phyloP scores from a whole-genome alignment of 2,888 invertebrate genomes.

The Cheilosia vernalis region DNA sequence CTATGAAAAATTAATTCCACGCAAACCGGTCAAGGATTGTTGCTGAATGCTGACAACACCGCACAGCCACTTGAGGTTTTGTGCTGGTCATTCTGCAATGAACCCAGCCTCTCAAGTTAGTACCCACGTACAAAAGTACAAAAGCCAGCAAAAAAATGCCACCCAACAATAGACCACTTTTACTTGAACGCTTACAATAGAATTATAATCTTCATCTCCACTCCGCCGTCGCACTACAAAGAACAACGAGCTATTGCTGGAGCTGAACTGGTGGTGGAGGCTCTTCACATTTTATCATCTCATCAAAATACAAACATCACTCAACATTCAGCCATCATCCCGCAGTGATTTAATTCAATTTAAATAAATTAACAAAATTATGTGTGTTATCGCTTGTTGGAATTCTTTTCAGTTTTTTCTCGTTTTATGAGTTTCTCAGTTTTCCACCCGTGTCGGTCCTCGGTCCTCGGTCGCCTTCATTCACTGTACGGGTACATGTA shows the following conservation, averaged over 20 bases:
- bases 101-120: not conserved
- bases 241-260: not conserved
- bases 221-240: not conserved
- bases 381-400: slow-evolving; percentile 34
- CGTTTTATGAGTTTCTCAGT: not conserved
- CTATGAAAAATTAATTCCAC: not conserved
- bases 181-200: slow-evolving; percentile 37
- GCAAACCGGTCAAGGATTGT: slow-evolving; percentile 25
- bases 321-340: slow-evolving; percentile 42
- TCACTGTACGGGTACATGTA: not conserved
- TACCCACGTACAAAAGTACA: not conserved
- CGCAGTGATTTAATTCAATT: slow-evolving; percentile 73
- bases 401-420: slow-evolving; percentile 14
- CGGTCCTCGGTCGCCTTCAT: not conserved
- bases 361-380: slow-evolving; percentile 69
- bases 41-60: not conserved
- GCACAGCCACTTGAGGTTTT: not conserved
- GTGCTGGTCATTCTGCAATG: not conserved
- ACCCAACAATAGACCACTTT: slow-evolving; percentile 33
- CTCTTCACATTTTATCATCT: slow-evolving; percentile 29
- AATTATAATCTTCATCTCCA: slow-evolving; percentile 4
- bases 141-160: slow-evolving; percentile 9
- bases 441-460: slow-evolving; percentile 13
- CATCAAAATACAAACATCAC: slow-evolving; percentile 39
- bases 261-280: slow-evolving; percentile 2